Conservation (phyloP, 2,888 invertebrate species). For the Mechanitis messenoides region DNA sequence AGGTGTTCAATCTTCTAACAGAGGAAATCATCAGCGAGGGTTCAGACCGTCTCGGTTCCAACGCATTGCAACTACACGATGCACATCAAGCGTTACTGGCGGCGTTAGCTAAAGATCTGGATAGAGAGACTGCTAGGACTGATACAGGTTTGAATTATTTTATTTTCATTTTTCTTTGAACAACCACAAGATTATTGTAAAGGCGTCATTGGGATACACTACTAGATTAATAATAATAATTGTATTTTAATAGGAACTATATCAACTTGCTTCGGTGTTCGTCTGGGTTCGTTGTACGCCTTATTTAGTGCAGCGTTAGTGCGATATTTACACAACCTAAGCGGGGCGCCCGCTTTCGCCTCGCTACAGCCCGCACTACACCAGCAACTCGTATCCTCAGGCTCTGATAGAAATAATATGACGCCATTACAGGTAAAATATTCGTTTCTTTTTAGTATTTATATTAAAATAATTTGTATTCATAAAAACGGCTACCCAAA, state of each 20-base stretch:
- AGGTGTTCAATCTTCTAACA: conserved; percentile 90
- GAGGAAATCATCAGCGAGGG: conserved; percentile 86
- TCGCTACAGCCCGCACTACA: conserved; percentile 59
- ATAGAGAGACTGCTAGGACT: conserved; percentile 90
- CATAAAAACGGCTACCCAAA: too few relatives aligned
- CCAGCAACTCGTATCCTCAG: conserved; percentile 57
- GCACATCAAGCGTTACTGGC: conserved; percentile 93
- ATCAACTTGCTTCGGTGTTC: conserved; percentile 83
- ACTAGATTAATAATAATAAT: not conserved
- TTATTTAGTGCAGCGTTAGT: conserved; percentile 87
- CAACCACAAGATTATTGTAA: too few relatives aligned
- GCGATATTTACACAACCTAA: conserved; percentile 82
- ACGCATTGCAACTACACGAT: conserved; percentile 83
- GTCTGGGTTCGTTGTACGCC: conserved; percentile 82
- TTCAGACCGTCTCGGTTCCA: conserved; percentile 74
- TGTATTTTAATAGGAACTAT: conserved; percentile 76
- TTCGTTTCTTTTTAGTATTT: too few relatives aligned
- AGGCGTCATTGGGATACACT: not conserved
- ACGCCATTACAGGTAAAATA: conserved; percentile 60
- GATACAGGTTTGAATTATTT: conserved; percentile 73
- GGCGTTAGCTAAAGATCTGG: conserved; percentile 92
- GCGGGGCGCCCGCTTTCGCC: conserved; percentile 55
- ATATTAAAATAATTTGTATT: too few relatives aligned
- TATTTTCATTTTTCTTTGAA: too few relatives aligned
- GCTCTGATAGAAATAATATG: conserved; percentile 56